A percentile compares a stretch with the other conserved stretches of the same genome.
phyloP scores from a whole-genome alignment of 2,113 vertebrate species.

The Hippolais icterina region DNA sequence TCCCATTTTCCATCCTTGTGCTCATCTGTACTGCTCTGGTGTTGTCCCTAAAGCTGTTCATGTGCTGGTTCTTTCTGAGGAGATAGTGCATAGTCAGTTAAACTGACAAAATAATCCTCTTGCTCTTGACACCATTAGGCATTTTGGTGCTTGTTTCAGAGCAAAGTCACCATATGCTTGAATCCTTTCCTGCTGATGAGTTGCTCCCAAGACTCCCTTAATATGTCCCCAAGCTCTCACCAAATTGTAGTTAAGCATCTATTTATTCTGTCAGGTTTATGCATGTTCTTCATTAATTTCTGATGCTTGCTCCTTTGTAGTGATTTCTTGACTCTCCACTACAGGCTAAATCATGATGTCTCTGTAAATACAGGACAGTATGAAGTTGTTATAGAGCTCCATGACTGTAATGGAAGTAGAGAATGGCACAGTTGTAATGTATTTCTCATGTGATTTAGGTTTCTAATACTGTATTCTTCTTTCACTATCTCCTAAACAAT shows the following conservation, averaged over 20 bases:
- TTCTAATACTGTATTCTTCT: neutral
- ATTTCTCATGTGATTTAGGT: neutral
- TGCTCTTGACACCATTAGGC: neutral
- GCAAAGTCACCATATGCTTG: neutral
- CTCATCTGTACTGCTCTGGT: neutral
- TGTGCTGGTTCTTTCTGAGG: neutral
- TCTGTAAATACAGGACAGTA: neutral
- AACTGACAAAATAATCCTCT: neutral
- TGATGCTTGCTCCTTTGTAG: neutral
- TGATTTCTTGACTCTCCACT: neutral
- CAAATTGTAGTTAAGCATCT: constrained; percentile 19
- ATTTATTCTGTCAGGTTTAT: constrained; percentile 16
- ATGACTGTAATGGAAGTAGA: neutral
- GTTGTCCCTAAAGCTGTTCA: neutral
- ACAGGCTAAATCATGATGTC: neutral
- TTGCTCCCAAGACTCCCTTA: neutral
- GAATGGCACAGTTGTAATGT: neutral
- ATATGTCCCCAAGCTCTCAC: neutral
- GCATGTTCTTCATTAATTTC: constrained; percentile 20
- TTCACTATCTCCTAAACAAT: neutral
- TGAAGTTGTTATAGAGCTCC: neutral
- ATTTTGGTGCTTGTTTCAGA: neutral
- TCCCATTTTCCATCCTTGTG: neutral
- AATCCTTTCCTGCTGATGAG: neutral
- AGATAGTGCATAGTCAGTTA: neutral